Base-by-base conservation (phyloP, 2,888 invertebrate genomes). In the Acrobasis repandana region DNA sequence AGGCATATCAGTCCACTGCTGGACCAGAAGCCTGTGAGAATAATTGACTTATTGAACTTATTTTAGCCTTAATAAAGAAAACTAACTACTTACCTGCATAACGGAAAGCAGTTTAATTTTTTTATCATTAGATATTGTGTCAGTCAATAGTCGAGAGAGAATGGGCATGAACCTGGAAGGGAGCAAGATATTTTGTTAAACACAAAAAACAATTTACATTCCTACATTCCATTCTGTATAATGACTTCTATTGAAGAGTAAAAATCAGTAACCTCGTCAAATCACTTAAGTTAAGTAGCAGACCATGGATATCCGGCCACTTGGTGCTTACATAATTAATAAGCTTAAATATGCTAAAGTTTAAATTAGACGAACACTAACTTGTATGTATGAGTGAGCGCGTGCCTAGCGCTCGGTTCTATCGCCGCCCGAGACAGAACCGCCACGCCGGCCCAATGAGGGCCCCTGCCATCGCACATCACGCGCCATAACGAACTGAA, bases 311-410 rank as follows among this genome's bases (percentile, higher is more conserved):
- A n/a, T n/a, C n/a, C n/a, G n/a, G n/a, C n/a, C n/a, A n/a, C n/a
- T n/a, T n/a, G n/a, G n/a, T n/a, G n/a, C n/a, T n/a, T n/a, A 28
- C 28, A 28, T 4, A 28, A 28, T 6, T 28, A 28, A 20, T n/a
- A n/a, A n/a, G n/a, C n/a, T n/a, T n/a, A n/a, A 20, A 20, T 28
- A 28, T 5, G 28, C 4, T 28, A 28, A 28, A 28, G 20, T 20
- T 20, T 20, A 4, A 20, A 20, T 20, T 20, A 28, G 28, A 6
- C 28, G 8, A 28, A 11, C 34, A 73, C 82, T 78, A 62, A 92
- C 92, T 90, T 95, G 74, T 95, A 96, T 0, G 94, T 95, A 70
- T 95, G 94, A 36, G 95, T 94, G 0, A 96, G 85, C 0, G 94
- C 94, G 73, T 93, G 89, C 67, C 94, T 88, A 0, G 95, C 94